These are phyloP conservation scores for Elgaria multicarinata DNA, from an alignment of 2,113 vertebrate genomes.

Conservation along the genomic window DNA sequence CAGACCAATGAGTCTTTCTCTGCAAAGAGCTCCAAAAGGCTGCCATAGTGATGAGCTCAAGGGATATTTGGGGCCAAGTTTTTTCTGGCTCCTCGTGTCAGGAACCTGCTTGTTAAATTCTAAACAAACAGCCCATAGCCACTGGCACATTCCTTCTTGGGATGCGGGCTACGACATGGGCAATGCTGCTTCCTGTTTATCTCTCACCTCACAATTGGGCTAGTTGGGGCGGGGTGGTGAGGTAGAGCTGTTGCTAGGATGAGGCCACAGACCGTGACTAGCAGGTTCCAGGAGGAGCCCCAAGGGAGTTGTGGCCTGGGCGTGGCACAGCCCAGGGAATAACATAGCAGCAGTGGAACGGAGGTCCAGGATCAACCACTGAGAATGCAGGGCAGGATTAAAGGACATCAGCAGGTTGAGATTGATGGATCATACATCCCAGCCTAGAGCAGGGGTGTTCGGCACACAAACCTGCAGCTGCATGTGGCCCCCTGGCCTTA, in stretches of 20 bases:
- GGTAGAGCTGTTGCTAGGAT: background rate
- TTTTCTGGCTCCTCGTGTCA: constrained; percentile 62
- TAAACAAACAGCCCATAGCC: constrained; percentile 70
- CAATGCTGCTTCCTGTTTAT: constrained; percentile 70
- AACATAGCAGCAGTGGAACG: background rate
- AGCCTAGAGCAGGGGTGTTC: background rate
- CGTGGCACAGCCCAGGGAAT: background rate
- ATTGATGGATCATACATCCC: background rate
- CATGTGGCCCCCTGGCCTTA: no score
- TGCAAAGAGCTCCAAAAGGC: background rate
- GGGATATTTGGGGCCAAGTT: constrained; percentile 65
- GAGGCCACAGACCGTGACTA: background rate
- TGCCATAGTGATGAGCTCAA: constrained; percentile 60
- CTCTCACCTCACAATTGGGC: background rate
- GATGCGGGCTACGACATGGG: constrained; percentile 43
- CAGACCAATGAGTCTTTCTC: background rate
- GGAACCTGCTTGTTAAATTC: constrained; percentile 65
- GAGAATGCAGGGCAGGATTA: background rate
- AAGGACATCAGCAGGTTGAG: background rate
- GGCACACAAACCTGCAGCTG: no score
- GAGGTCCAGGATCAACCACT: background rate
- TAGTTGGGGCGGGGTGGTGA: background rate
- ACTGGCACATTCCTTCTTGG: constrained; percentile 67
- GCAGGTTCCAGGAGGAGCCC: background rate
- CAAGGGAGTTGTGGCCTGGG: background rate